Base-by-base conservation (phyloP, 2,888 invertebrate genomes). In the Eulithis testata region DNA sequence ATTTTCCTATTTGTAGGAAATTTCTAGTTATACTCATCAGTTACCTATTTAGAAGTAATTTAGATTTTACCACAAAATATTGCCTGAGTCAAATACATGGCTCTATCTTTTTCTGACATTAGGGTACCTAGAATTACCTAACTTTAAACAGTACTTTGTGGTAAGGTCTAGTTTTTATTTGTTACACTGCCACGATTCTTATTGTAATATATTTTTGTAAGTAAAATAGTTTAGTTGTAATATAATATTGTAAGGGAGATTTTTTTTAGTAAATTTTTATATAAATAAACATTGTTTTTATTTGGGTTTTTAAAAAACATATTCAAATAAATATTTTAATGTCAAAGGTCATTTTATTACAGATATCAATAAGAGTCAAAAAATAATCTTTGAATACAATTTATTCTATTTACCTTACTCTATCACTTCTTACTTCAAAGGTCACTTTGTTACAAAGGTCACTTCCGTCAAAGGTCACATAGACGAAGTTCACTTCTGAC, bases 241-340 rank as follows among this genome's bases (percentile, higher is more conserved):
- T 80, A 77, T 83, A 81, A 76, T 78, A 78, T 79, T 78, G 77
- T 83, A 81, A 85, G 79, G 78, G 75, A 80, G 66, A 71, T 79
- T 31, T 84, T 85, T 86, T 86, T 80, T 80, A 87, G 79, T 86
- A 87, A 86, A 86, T 75, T 81, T 83, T 83, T 85, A 83, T 83
- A 78, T 82, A 83, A 83, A 81, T 76, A 73, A 11, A 50, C 47
- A 54, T 47, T 40, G 45, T 47, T 57, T 63, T 50, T 70, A 69
- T 73, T 72, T 67, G 66, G 21, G 1, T 31, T n/a, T 27, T 14
- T 36, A 1, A 5, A 44, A 44, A 11, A 44, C 3, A 44, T 40
- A 40, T 11, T 37, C 11, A 9, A 45, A 60, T 45, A 14, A 47
- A 31, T 31, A 31, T 6, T 1, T 2, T 21, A 21, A 40, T 40